These are phyloP conservation scores for Vanacampus margaritifer DNA, from an alignment of 2,113 vertebrate species.

Conservation along the genomic window DNA sequence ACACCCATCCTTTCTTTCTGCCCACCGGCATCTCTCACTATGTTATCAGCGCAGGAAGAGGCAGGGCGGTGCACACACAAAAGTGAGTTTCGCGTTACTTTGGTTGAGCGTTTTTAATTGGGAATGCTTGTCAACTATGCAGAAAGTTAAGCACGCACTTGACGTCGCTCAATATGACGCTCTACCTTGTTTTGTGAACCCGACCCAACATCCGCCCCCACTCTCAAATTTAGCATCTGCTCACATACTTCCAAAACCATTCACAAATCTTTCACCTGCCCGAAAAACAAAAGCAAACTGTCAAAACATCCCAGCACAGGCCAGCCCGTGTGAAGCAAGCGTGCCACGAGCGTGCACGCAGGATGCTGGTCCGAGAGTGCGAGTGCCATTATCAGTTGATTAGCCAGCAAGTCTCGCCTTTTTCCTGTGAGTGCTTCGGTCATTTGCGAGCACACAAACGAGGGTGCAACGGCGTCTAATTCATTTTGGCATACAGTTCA, in stretches of 20 bases:
- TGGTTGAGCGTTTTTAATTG: slow-evolving; percentile 13
- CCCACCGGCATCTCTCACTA: slow-evolving; percentile 47
- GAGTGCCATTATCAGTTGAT: slow-evolving; percentile 76
- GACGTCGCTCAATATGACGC: slow-evolving; percentile 39
- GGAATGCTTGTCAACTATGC: not conserved
- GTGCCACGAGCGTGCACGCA: slow-evolving; percentile 69
- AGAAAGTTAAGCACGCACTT: not conserved
- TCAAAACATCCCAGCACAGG: slow-evolving; percentile 18
- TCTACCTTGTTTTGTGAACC: slow-evolving; percentile 34
- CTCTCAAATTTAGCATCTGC: not conserved
- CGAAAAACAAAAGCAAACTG: not conserved
- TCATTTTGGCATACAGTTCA: slow-evolving; percentile 79
- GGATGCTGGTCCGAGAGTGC: slow-evolving; percentile 57
- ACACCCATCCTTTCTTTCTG: slow-evolving; percentile 21
- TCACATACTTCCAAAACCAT: not conserved
- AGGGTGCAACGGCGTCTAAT: slow-evolving; percentile 71
- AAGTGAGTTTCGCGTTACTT: slow-evolving; percentile 31
- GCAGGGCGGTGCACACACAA: slow-evolving; percentile 55
- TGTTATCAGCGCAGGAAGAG: slow-evolving; percentile 77
- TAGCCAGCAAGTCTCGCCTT: slow-evolving; percentile 77
- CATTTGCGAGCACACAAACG: slow-evolving; percentile 57
- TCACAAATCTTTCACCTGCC: not conserved
- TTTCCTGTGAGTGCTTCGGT: slow-evolving; percentile 71
- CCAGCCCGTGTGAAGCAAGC: slow-evolving; percentile 64
- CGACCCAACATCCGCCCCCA: not conserved